Conservation (phyloP, 2,888 invertebrate species). For the Hirtodrosophila trivittata region DNA sequence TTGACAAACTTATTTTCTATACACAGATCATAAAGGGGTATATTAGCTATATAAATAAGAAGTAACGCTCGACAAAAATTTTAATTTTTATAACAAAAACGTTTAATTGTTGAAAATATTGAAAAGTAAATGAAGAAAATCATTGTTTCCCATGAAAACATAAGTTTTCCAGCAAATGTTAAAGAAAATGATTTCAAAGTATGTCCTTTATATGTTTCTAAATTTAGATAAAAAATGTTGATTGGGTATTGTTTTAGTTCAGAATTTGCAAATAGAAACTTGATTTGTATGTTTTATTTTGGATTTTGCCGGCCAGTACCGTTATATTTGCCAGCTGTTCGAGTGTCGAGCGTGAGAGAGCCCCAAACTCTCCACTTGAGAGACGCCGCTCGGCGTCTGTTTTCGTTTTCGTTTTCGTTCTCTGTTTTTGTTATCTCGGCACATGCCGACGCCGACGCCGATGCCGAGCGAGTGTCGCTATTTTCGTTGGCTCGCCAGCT, state of each 20-base stretch:
- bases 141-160: no score
- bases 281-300: constrained; percentile 13
- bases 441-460: constrained; percentile 33
- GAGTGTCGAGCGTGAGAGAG: constrained; percentile 32
- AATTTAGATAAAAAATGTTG: no score
- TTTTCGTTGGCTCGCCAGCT: constrained; percentile 62
- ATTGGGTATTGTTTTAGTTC: neutral
- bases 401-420: constrained; percentile 60
- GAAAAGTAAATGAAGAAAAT: no score
- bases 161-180: no score
- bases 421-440: constrained; percentile 76
- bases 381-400: constrained; percentile 23
- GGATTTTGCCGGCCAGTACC: constrained; percentile 51
- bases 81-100: no score
- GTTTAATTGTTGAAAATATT: no score
- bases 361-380: constrained; percentile 51
- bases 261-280: neutral
- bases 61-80: no score
- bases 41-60: constrained; percentile 1
- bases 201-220: no score
- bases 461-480: constrained; percentile 40
- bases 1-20: constrained; percentile 1
- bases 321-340: constrained; percentile 60
- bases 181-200: constrained; percentile 1
- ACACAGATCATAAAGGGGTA: neutral